Conservation (phyloP, 92 coral and sea anemone genomes). For the Nematostella vectensis region DNA sequence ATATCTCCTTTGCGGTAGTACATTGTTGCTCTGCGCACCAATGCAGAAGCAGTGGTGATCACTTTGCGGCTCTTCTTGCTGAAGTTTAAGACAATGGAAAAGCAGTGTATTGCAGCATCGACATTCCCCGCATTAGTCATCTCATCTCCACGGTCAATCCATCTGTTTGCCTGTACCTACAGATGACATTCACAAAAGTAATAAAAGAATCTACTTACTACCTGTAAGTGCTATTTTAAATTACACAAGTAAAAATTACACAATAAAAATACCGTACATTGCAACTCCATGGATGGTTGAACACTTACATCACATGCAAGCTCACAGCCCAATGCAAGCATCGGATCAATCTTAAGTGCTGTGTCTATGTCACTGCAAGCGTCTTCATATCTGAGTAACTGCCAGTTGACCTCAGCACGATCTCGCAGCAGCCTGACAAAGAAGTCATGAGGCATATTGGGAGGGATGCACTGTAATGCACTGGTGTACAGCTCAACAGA, state of each 20-base stretch:
- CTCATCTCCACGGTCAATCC: constrained; percentile 33
- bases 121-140: constrained; percentile 12
- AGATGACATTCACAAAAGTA: no score
- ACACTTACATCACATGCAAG: no score
- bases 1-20: constrained; percentile 18
- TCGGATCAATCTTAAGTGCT: constrained; percentile 33
- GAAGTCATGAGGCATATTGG: constrained; percentile 16
- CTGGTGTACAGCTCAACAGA: constrained; percentile 15
- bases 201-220: no score
- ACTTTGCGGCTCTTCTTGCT: no score
- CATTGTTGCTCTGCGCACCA: constrained; percentile 36
- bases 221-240: no score
- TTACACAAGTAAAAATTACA: no score
- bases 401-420: constrained; percentile 51
- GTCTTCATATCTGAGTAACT: constrained; percentile 14
- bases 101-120: constrained; percentile 24
- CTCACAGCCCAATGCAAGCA: no score
- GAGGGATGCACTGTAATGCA: constrained; percentile 33
- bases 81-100: constrained; percentile 25
- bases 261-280: background rate
- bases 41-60: constrained; percentile 11
- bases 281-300: no score
- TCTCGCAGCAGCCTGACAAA: constrained; percentile 28
- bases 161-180: constrained; percentile 27
- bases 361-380: constrained; percentile 39